Evolutionary conservation across 2,113 vertebrate species (phyloP), one percentile per base, ranked within the genome.

Genomic region (Microcebus ravelobensis): DNA sequence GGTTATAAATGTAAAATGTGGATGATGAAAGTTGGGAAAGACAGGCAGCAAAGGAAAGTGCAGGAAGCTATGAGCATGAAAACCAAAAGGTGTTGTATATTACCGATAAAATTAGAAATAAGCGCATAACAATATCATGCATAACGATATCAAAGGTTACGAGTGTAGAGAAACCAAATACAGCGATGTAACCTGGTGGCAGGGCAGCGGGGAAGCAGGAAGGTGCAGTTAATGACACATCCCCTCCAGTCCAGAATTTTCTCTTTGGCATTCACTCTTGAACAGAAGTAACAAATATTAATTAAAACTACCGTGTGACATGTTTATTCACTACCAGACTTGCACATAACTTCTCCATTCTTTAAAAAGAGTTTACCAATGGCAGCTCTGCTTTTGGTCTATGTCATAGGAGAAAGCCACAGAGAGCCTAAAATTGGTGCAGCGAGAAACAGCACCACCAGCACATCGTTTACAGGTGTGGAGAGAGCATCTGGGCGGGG

Each of bases 241-340:
- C 34, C 21, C 34, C 73, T 6, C 55, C 36, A 48, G 31, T 13
- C 74, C 18, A 57, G 59, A 73, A 63, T 13, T 36, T 65, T 92
- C 88, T 55, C 70, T 55, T 52, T 34, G 71, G 20, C 92, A 87
- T 15, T 91, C 67, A 73, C 65, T 63, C 67, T 48, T 65, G 57
- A 61, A 50, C 14, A 55, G 36, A 89, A 27, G 77, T 20, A 81
- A 65, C 61, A 52, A 70, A 77, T 6, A 14, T 10, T 67, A 71
- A 89, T 92, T 39, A 77, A 76, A 91, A 55, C 79, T 59, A 71
- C 31, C 80, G 59, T 0, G 18, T 20, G 68, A 94, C 82, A 18
- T 20, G 67, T 10, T 39, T 93, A 93, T 85, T 81, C n/a, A 20
- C 10, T 68, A 61, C 87, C 87, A 92, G 80, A 80, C 65, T 21